Evolutionary conservation across 1,140 invertebrate species (phyloP), one percentile per base, ranked within the genome.

Genomic region (Leguminivora glycinivorella): DNA sequence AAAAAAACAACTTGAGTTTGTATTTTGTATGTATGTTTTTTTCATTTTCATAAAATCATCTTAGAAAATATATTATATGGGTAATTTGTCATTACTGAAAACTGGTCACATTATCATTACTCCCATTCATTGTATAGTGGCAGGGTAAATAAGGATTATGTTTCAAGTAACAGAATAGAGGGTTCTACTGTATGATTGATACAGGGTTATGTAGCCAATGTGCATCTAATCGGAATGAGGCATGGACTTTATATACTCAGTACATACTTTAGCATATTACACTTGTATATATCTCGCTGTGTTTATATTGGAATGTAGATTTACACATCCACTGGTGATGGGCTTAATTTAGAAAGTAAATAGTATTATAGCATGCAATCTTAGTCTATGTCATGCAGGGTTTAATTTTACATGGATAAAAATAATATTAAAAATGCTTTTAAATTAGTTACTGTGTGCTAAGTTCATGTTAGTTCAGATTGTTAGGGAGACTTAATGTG

Each of bases 151-250:
- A 70, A 43, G 40, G 40, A 68, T 10, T 56, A 56, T 26, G 38
- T 29, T 17, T 66, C 19, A 26, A 60, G 68, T 68, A 68, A 56
- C 26, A 66, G 73, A 75, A 74, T 79, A 83, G 74, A 80, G 76
- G 79, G 73, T 83, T 84, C 79, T 83, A 87, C 80, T 70, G 71
- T 75, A 81, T 75, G 77, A 72, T 79, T 74, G 71, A 70, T 74
- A 80, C 74, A 82, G 75, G 66, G 47, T 74, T 69, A 76, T 78
- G 77, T 82, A 85, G 84, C 87, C 78, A 78, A 84, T 84, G 84
- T 87, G 85, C 85, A 81, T 83, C 82, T 88, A 83, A 80, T 80
- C 63, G 70, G 72, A 68, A 88, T 88, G 87, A 88, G 84, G 81
- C 84, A 89, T 89, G 84, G 80, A 77, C 80, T 79, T 69, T 70